A percentile compares a stretch with the other conserved stretches of the same genome.
phyloP scores from a whole-genome alignment of 2,113 vertebrate genomes.

The Amazona guildingii region DNA sequence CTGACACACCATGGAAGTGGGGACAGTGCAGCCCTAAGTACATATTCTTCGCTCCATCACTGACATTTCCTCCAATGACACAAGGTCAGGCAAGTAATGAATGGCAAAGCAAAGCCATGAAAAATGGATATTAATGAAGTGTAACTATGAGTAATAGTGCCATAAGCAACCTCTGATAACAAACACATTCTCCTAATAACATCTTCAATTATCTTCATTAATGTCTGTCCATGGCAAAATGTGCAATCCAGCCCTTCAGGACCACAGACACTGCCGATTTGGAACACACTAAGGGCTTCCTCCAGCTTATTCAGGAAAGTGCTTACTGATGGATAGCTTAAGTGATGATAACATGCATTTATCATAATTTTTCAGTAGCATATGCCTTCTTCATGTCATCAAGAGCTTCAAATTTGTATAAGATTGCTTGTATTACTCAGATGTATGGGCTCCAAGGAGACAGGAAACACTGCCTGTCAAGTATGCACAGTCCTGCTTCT shows the following conservation, averaged over 20 bases:
- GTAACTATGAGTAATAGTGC: conserved; percentile 76
- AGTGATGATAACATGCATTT: conserved; percentile 21
- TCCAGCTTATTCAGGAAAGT: neutral
- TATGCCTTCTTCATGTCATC: neutral
- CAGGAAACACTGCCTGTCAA: neutral
- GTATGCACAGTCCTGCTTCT: neutral
- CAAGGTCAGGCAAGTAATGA: conserved; percentile 67
- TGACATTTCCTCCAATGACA: conserved; percentile 81
- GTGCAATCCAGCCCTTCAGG: conserved; percentile 27
- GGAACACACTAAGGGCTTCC: neutral
- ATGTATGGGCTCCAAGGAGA: neutral
- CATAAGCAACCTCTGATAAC: conserved; percentile 78
- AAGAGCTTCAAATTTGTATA: neutral
- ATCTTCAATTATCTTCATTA: conserved; percentile 81
- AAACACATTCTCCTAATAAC: conserved; percentile 84
- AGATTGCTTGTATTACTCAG: neutral
- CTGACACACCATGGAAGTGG: neutral
- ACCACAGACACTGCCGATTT: neutral
- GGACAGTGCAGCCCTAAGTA: neutral
- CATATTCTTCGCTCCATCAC: conserved; percentile 42
- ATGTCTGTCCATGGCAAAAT: conserved; percentile 69
- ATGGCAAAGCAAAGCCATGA: conserved; percentile 59
- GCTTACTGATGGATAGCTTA: neutral
- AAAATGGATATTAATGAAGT: conserved; percentile 85
- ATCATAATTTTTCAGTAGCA: conserved; percentile 19